These are phyloP conservation scores for Phocides pigmalion DNA, from an alignment of 1,140 invertebrate species.

Conservation along the genomic window DNA sequence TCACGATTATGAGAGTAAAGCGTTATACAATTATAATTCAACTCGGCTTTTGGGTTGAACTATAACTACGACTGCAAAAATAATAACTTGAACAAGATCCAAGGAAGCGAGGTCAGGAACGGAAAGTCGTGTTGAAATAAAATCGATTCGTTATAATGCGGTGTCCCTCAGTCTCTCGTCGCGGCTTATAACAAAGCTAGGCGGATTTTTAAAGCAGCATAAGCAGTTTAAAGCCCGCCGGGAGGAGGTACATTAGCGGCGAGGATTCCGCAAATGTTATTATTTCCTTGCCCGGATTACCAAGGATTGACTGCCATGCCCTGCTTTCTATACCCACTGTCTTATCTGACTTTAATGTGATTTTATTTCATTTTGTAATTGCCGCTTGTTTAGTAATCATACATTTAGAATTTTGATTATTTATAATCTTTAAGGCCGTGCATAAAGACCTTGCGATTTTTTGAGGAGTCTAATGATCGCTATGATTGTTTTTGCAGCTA, in stretches of 20 bases:
- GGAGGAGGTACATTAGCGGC: constrained; percentile 71
- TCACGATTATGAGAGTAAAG: no score
- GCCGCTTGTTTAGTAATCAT: neutral
- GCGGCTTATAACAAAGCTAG: constrained; percentile 54
- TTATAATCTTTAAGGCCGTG: no score
- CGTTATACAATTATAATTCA: no score
- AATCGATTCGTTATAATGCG: constrained; percentile 24
- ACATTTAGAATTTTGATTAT: no score
- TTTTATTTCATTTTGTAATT: neutral
- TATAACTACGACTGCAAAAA: no score
- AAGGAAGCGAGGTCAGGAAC: neutral
- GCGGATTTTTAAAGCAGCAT: constrained; percentile 64
- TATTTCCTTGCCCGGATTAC: constrained; percentile 66
- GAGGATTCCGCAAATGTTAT: constrained; percentile 72
- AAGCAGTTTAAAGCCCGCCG: constrained; percentile 79
- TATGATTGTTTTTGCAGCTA: no score
- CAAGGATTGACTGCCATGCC: constrained; percentile 42
- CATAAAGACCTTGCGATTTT: no score
- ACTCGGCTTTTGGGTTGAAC: no score
- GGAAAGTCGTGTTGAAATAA: constrained; percentile 29
- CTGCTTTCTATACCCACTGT: constrained; percentile 18
- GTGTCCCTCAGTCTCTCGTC: constrained; percentile 42
- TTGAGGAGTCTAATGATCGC: no score
- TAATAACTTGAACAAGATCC: no score
- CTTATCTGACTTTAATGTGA: constrained; percentile 14